Evolutionary conservation across 2,797 vertebrate species (phyloP).

Genomic region (Sebastes ruberrimus): DNA sequence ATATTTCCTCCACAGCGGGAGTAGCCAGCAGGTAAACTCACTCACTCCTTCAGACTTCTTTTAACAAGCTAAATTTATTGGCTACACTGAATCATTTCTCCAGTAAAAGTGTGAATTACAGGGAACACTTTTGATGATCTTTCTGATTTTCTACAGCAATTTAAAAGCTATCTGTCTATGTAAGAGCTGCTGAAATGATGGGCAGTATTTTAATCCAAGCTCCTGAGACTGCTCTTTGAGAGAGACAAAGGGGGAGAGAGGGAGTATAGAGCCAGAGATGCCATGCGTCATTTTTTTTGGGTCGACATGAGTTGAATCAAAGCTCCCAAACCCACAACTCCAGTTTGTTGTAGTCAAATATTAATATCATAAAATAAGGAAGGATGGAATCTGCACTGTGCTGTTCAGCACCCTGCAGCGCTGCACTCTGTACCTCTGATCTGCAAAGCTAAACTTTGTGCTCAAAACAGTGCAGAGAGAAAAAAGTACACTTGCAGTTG

Average conservation of each 20-base stretch:
- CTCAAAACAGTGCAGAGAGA: neutral
- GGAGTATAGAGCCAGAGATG: neutral
- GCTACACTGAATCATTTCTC: slow-evolving; percentile 51
- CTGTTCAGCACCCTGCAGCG: slow-evolving; percentile 6
- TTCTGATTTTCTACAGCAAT: slow-evolving; percentile 60
- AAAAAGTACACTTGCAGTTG: neutral
- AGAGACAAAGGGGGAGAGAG: neutral
- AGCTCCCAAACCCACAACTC: slow-evolving; percentile 17
- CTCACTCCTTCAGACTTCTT: slow-evolving; percentile 34
- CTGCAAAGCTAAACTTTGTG: neutral
- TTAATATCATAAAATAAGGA: slow-evolving; percentile 19
- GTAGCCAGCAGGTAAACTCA: slow-evolving; percentile 55
- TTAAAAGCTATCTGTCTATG: slow-evolving; percentile 63
- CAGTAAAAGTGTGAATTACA: slow-evolving; percentile 59
- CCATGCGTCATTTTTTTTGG: slow-evolving; percentile 29
- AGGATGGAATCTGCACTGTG: neutral
- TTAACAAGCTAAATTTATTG: slow-evolving; percentile 55
- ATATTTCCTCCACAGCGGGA: slow-evolving; percentile 56
- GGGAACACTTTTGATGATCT: slow-evolving; percentile 55
- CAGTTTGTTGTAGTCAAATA: slow-evolving; percentile 39
- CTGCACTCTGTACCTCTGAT: neutral
- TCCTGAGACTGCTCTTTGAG: slow-evolving; percentile 48
- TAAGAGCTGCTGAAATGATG: slow-evolving; percentile 50
- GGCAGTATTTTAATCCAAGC: slow-evolving; percentile 60
- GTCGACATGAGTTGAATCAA: slow-evolving; percentile 30